Evolutionary conservation across 2,888 invertebrate species (phyloP).

Genomic region (Hedychridium roseum): DNA sequence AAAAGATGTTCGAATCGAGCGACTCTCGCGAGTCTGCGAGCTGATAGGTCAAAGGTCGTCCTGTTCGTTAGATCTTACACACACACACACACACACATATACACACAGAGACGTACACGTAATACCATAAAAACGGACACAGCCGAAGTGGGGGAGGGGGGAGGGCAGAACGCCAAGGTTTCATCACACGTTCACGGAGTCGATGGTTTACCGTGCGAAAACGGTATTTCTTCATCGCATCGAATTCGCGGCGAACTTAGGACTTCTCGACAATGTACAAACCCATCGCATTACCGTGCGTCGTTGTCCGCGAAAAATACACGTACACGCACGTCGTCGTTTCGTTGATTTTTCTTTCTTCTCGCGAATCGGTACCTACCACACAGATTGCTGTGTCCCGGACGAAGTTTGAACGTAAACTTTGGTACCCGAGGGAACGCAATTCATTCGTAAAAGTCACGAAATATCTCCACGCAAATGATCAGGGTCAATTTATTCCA

Average conservation of each 20-base stretch:
- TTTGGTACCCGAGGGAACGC: no score
- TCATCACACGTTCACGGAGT: constrained; percentile 37
- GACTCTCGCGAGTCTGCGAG: constrained; percentile 5
- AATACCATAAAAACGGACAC: no score
- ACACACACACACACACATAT: no score
- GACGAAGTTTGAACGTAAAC: no score
- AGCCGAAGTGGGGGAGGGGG: no score
- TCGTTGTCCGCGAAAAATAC: neutral
- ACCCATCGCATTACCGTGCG: constrained; percentile 17
- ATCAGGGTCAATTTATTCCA: no score
- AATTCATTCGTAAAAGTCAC: no score
- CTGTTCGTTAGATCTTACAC: constrained; percentile 8
- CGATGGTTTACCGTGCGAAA: constrained; percentile 28
- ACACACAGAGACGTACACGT: no score
- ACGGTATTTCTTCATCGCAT: constrained; percentile 9
- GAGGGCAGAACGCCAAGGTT: constrained; percentile 29
- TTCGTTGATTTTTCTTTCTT: neutral
- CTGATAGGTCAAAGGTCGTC: constrained; percentile 8
- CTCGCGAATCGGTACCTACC: no score
- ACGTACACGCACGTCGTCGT: neutral
- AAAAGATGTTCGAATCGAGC: constrained; percentile 4
- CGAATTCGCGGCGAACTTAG: constrained; percentile 9
- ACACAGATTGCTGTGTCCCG: no score
- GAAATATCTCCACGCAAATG: no score
- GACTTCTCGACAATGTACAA: no score